These are phyloP conservation scores for Diabrotica balteata DNA, from an alignment of 2,888 invertebrate species.

Conservation along the genomic window DNA sequence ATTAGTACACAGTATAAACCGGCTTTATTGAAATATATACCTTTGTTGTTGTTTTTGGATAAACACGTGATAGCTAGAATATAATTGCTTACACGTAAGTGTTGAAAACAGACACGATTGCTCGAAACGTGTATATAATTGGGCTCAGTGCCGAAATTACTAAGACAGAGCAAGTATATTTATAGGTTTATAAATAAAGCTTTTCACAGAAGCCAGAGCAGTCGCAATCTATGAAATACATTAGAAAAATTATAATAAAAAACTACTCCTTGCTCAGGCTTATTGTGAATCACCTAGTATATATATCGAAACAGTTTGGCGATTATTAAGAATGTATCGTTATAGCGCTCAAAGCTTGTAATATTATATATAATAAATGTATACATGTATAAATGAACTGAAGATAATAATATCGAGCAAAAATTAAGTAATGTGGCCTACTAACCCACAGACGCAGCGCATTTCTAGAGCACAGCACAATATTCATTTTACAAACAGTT, in stretches of 20 bases:
- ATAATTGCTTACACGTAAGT: slow-evolving; percentile 41
- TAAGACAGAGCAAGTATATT: slow-evolving; percentile 55
- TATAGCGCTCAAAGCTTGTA: slow-evolving; percentile 17
- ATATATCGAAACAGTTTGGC: slow-evolving; percentile 5
- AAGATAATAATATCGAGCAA: slow-evolving; percentile 42
- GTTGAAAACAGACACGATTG: slow-evolving; percentile 61
- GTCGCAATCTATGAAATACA: slow-evolving; percentile 9
- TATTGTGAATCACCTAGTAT: slow-evolving; percentile 9
- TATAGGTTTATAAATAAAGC: slow-evolving; percentile 36
- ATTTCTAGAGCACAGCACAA: slow-evolving; percentile 44
- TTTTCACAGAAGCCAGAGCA: slow-evolving; percentile 35
- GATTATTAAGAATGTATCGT: slow-evolving; percentile 13
- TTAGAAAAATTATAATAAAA: slow-evolving; percentile 8
- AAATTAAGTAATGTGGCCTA: slow-evolving; percentile 53
- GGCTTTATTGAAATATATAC: slow-evolving; percentile 20
- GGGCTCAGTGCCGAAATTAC: slow-evolving; percentile 59
- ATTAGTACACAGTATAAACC: slow-evolving; percentile 25
- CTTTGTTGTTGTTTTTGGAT: slow-evolving; percentile 39
- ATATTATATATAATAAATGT: slow-evolving; percentile 31
- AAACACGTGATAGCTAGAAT: slow-evolving; percentile 42
- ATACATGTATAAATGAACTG: slow-evolving; percentile 35
- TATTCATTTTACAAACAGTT: slow-evolving; percentile 37
- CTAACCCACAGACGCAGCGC: slow-evolving; percentile 48
- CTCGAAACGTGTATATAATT: slow-evolving; percentile 59
- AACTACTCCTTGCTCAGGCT: slow-evolving; percentile 17